These are phyloP conservation scores for Bombus confusus DNA, from an alignment of 1,140 invertebrate genomes.

Conservation along the genomic window DNA sequence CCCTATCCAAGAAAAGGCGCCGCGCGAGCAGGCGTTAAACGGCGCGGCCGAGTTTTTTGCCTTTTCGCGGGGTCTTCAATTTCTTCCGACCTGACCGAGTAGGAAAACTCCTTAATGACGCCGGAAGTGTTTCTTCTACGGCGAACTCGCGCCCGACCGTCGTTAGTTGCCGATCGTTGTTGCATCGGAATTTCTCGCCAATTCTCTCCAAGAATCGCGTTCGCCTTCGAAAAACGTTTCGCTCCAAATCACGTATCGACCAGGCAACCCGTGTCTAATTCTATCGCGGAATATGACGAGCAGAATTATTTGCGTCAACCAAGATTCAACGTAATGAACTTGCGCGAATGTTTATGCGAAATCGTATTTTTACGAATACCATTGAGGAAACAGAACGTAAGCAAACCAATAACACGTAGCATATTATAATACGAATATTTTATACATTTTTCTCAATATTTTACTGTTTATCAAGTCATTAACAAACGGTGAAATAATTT, in stretches of 20 bases:
- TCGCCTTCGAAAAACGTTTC: not conserved
- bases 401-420: too few species aligned
- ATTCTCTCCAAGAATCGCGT: not conserved
- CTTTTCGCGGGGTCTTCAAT: constrained; percentile 23
- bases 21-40: constrained; percentile 47
- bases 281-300: not conserved
- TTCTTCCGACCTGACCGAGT: constrained; percentile 16
- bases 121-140: constrained; percentile 39
- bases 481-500: not conserved
- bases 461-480: not conserved
- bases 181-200: not conserved
- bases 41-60: constrained; percentile 12
- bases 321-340: not conserved
- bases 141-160: not conserved
- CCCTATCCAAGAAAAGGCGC: constrained; percentile 22
- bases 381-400: too few species aligned
- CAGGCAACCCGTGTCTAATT: too few species aligned
- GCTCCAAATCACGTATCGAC: not conserved
- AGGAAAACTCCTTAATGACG: constrained; percentile 57
- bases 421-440: too few species aligned
- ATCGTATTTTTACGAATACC: too few species aligned
- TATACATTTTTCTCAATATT: not conserved
- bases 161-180: constrained; percentile 50
- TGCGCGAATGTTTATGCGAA: too few species aligned
- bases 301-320: not conserved